Percentiles rank a stretch among this genome's conserved stretches.
phyloP scores from a whole-genome alignment of 1,140 invertebrate genomes.

The Subanguina moxae region DNA sequence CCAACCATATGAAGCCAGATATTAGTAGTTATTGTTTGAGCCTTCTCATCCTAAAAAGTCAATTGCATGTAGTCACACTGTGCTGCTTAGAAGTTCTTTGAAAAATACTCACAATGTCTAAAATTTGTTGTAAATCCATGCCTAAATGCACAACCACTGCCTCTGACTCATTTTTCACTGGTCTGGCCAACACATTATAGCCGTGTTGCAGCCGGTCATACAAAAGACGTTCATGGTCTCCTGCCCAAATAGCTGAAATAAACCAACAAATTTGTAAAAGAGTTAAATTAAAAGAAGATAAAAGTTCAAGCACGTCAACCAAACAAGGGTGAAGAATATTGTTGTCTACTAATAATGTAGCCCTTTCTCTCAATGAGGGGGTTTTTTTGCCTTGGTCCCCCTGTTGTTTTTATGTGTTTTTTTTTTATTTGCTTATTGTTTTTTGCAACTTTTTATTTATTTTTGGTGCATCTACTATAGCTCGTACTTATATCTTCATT shows the following conservation, averaged over 20 bases:
- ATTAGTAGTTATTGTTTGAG: slow-evolving; percentile 67
- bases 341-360: too few relatives aligned
- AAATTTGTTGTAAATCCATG: slow-evolving; percentile 67
- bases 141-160: slow-evolving; percentile 65
- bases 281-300: too few relatives aligned
- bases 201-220: slow-evolving; percentile 63
- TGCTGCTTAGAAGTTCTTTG: not conserved
- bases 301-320: too few relatives aligned
- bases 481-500: too few relatives aligned
- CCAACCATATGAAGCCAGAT: slow-evolving; percentile 65
- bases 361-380: too few relatives aligned
- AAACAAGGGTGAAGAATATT: too few relatives aligned
- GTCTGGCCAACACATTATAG: slow-evolving; percentile 66
- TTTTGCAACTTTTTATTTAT: too few relatives aligned
- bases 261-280: too few relatives aligned
- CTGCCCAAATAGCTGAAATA: slow-evolving; percentile 44
- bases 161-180: slow-evolving; percentile 64
- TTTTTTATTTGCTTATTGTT: too few relatives aligned
- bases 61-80: not conserved
- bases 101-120: slow-evolving; percentile 62
- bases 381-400: too few relatives aligned
- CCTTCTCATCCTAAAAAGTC: slow-evolving; percentile 65
- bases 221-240: slow-evolving; percentile 65
- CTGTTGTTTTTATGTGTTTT: too few relatives aligned
- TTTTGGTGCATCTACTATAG: too few relatives aligned